phyloP scores from a whole-genome alignment of 2,888 invertebrate genomes.

The Pyralis farinalis region DNA sequence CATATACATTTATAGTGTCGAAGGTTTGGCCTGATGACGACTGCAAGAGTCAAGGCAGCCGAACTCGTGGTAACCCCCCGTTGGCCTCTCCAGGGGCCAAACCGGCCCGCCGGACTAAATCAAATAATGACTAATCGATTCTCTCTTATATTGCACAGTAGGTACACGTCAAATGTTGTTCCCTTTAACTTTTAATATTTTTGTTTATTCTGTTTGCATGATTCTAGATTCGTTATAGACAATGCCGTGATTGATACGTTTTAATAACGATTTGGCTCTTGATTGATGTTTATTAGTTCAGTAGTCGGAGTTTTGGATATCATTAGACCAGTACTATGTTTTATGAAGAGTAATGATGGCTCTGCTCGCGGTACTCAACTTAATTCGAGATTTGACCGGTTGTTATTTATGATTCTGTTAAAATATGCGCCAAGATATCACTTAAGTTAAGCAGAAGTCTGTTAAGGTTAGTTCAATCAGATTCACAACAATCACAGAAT shows the following conservation, averaged over 20 bases:
- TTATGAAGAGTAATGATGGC: slow-evolving; percentile 77
- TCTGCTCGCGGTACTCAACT: slow-evolving; percentile 67
- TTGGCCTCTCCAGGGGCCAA: slow-evolving; percentile 66
- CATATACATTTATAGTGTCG: slow-evolving; percentile 66
- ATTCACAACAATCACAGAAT: no score
- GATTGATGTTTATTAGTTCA: slow-evolving; percentile 80
- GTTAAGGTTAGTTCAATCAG: slow-evolving; percentile 51
- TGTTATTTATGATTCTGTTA: slow-evolving; percentile 61
- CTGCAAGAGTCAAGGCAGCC: slow-evolving; percentile 51
- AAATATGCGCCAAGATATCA: slow-evolving; percentile 47
- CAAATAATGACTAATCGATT: slow-evolving; percentile 81
- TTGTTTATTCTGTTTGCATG: slow-evolving; percentile 72
- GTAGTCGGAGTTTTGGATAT: slow-evolving; percentile 77
- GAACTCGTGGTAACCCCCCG: slow-evolving; percentile 70
- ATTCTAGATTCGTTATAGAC: slow-evolving; percentile 75
- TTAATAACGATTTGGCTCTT: slow-evolving; percentile 69
- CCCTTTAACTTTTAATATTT: slow-evolving; percentile 73
- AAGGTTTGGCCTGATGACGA: slow-evolving; percentile 70
- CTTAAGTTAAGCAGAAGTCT: slow-evolving; percentile 15
- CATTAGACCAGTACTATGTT: slow-evolving; percentile 69
- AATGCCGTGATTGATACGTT: slow-evolving; percentile 74
- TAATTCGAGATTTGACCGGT: slow-evolving; percentile 67
- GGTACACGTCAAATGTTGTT: slow-evolving; percentile 79
- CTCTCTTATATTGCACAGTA: slow-evolving; percentile 79
- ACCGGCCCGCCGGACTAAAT: slow-evolving; percentile 74